Evolutionary conservation across 1,140 invertebrate species (phyloP).

Genomic region (Musca domestica): DNA sequence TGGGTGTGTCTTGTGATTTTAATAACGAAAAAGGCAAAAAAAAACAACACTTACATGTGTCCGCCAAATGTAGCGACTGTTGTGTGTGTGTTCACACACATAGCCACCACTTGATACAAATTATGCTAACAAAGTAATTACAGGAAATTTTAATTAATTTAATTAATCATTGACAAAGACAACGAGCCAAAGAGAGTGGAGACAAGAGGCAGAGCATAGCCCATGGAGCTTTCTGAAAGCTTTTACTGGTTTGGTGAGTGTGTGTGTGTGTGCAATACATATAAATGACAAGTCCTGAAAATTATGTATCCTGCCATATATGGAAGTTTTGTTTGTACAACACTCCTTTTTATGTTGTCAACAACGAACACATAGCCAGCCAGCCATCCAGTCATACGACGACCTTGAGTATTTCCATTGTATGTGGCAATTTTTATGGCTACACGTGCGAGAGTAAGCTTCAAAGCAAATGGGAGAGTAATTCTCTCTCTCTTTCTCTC

Average conservation of each 20-base stretch:
- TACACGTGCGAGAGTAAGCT: constrained; percentile 10
- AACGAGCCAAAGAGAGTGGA: not conserved
- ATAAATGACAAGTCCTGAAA: no score
- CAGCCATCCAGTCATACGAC: no score
- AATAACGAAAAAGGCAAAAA: not conserved
- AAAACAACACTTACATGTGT: not conserved
- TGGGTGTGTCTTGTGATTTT: not conserved
- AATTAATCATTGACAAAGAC: not conserved
- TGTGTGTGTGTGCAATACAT: no score
- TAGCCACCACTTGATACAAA: not conserved
- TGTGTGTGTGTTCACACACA: not conserved
- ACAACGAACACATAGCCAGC: not conserved
- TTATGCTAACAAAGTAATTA: not conserved
- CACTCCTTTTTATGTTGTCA: not conserved
- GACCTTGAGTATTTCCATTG: constrained; percentile 6
- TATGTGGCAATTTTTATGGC: not conserved
- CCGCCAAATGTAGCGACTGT: not conserved
- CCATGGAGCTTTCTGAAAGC: not conserved
- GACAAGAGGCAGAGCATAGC: not conserved
- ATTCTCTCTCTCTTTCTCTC: no score
- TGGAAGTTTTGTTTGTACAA: not conserved
- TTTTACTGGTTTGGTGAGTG: not conserved
- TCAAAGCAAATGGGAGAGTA: no score
- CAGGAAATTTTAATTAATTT: not conserved
- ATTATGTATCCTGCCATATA: no score